Evolutionary conservation across 2,797 vertebrate species (phyloP), one percentile per base, ranked within the genome.

Genomic region (Sylvia borin): DNA sequence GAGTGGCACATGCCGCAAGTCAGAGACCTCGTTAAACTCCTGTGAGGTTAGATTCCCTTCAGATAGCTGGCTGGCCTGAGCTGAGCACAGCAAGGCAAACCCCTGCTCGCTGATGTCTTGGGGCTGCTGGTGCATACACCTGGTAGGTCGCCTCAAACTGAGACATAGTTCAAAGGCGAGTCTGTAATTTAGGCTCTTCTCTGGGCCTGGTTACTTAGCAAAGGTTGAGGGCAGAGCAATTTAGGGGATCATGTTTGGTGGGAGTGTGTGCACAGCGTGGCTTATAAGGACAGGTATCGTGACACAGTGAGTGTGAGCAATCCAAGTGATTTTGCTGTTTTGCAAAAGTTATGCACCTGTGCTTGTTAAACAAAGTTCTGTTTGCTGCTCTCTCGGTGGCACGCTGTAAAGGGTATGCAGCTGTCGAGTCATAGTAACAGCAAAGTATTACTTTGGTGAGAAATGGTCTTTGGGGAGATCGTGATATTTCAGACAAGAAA

Each of bases 1-100:
- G 76, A 91, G 82, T 27, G 71, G 94, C 92, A 68, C 71, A 27
- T 92, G 96, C 53, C 40, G 8, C 1, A 24, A 43, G 45, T 75
- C 67, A 31, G 92, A 83, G 79, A 42, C 47, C 67, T 90, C 29
- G 50, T 93, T 88, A 60, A 90, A 90, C 95, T 97, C 91, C 76
- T 40, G 70, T 8, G 71, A 79, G 86, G 54, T 92, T 88, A 31
- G 73, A 67, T 72, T 93, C 66, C 93, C 85, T 71, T 51, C 5
- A 27, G 85, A 34, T 24, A 53, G 32, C 3, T 88, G 95, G 47
- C 88, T 75, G 34, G 25, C 42, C 57, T 1, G 58, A 34, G 24
- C 51, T 2, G 3, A 38, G 72, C 17, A 2, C 40, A 66, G 75
- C 71, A 11, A n/a, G 88, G 58, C 78, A 60, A 71, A 47, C 7